These are phyloP conservation scores for Misgurnus anguillicaudatus DNA, from an alignment of 2,113 vertebrate genomes.

Conservation along the genomic window DNA sequence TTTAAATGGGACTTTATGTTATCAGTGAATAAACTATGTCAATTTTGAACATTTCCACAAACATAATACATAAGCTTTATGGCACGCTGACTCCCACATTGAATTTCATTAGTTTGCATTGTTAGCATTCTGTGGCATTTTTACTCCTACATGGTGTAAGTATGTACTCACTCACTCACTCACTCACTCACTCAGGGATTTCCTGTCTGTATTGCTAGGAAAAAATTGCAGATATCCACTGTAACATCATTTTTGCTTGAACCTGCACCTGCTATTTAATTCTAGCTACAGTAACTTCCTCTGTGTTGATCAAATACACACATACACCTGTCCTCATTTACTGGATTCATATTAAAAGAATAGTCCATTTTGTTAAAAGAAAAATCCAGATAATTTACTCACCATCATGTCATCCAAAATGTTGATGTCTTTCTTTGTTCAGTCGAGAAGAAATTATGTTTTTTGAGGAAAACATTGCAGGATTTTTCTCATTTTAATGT, in stretches of 20 bases:
- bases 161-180: background rate
- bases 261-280: conserved; percentile 31
- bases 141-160: background rate
- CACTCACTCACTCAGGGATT: conserved; percentile 5
- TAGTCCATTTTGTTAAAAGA: no score
- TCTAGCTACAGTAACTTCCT: background rate
- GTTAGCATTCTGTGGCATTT: background rate
- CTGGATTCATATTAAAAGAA: no score
- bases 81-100: background rate
- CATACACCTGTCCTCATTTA: background rate
- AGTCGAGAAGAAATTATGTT: no score
- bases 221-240: conserved; percentile 12
- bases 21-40: no score
- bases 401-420: no score
- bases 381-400: no score
- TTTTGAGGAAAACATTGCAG: no score
- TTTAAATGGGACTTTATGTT: no score
- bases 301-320: background rate
- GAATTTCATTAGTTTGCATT: conserved; percentile 2
- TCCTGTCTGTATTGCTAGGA: conserved; percentile 16
- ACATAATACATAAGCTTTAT: background rate
- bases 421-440: no score
- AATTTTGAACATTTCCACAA: no score
- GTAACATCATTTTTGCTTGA: background rate
- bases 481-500: no score